These are phyloP conservation scores for Ispidina lecontei DNA, from an alignment of 2,797 vertebrate genomes.

Conservation along the genomic window DNA sequence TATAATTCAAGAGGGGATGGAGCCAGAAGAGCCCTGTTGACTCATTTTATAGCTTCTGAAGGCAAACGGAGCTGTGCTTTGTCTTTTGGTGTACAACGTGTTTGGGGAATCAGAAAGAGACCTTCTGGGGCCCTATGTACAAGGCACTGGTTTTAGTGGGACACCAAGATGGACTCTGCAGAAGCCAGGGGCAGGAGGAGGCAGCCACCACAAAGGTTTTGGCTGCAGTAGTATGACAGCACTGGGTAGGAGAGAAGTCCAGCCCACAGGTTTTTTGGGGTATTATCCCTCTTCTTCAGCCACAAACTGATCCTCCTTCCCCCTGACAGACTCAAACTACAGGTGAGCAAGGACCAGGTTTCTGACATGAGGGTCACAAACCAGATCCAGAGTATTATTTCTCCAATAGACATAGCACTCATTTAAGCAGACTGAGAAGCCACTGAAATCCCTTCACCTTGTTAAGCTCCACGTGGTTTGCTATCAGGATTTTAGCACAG, in stretches of 20 bases:
- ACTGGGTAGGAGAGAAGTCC: not conserved
- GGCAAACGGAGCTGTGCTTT: not conserved
- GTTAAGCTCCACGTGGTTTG: not conserved
- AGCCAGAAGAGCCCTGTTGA: not conserved
- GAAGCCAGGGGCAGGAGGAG: not conserved
- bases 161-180: not conserved
- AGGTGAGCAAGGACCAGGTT: not conserved
- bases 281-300: not conserved
- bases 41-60: not conserved
- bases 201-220: not conserved
- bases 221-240: not conserved
- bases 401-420: not conserved
- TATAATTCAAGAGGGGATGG: not conserved
- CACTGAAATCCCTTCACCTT: not conserved
- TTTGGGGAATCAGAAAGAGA: not conserved
- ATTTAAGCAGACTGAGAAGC: not conserved
- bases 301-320: not conserved
- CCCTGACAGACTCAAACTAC: not conserved
- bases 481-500: not conserved
- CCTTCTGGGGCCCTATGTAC: not conserved
- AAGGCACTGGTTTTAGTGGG: not conserved
- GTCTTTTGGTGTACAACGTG: rapidly evolving
- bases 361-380: not conserved
- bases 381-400: not conserved
- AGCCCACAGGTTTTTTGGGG: not conserved